Percentiles rank a stretch among this genome's conserved stretches.
phyloP scores from a whole-genome alignment of 2,113 vertebrate genomes.

The Chionis minor region DNA sequence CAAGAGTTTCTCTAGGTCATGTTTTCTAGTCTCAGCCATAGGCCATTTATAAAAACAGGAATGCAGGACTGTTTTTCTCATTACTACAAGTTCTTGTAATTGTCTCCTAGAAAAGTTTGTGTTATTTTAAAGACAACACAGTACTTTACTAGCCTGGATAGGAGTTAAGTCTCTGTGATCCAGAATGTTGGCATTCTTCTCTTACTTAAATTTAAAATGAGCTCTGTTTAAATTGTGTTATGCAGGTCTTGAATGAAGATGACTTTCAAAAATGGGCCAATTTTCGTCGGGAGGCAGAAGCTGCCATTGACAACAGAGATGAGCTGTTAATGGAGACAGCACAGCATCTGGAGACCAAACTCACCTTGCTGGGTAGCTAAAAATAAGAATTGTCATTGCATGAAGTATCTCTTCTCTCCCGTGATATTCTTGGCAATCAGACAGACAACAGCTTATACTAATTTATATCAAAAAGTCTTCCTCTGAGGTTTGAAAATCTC shows the following conservation, averaged over 20 bases:
- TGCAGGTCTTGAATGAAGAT: conserved; percentile 83
- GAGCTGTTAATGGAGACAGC: conserved; percentile 82
- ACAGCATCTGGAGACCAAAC: conserved; percentile 78
- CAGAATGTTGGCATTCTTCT: background rate
- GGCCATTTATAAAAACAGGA: background rate
- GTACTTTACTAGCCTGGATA: background rate
- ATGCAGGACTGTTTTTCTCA: background rate
- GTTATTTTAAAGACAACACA: background rate
- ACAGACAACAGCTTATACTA: background rate
- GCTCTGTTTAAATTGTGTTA: background rate
- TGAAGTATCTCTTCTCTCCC: background rate
- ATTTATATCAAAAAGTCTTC: conserved; percentile 24
- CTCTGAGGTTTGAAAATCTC: background rate
- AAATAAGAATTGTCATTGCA: conserved; percentile 11
- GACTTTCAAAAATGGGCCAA: conserved; percentile 83
- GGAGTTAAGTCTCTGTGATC: background rate
- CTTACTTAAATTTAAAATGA: conserved; percentile 1
- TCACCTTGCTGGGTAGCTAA: conserved; percentile 83
- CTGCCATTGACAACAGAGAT: conserved; percentile 82
- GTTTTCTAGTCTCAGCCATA: background rate
- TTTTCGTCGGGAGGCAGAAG: conserved; percentile 82
- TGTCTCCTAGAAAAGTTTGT: background rate
- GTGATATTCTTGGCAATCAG: conserved; percentile 11
- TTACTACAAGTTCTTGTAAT: background rate
- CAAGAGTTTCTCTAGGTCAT: background rate